Base-by-base conservation (phyloP, 2,797 vertebrate genomes). In the Danionella dracula region DNA sequence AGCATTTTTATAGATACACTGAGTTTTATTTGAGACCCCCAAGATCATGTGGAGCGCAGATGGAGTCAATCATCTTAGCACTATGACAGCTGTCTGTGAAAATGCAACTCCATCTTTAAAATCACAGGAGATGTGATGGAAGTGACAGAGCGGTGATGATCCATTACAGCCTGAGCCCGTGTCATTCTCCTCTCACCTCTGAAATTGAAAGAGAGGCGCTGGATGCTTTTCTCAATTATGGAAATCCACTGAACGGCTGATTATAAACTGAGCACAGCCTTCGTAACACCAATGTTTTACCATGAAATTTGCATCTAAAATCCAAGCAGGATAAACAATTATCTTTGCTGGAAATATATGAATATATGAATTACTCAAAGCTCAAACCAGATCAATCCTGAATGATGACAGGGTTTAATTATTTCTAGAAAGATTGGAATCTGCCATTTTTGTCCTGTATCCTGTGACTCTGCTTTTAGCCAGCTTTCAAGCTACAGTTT, bases 111-210 rank as follows among this genome's bases (percentile, higher is more conserved):
- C 51, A 53, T 35, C 48, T 42, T 37, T 42, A 44, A 35, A 27
- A 54, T 64, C 29, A 23, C 37, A 44, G 10, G 27, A 64, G 49
- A 64, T 37, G 11, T 54, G 49, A 64, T 64, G 61, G 38, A 8
- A 44, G 49, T 34, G 49, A 64, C 61, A 53, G 38, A 42, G 17
- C 38, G 41, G 19, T 12, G 41, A 65, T 54, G 50, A 65, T 54
- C 19, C 38, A 54, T 65, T 37, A 44, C 49, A 21, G 23, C 27
- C 37, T 20, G 8, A 23, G 61, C 17, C 38, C 38, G 42, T n/a
- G 49, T 53, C 37, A 64, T 16, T 15, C 20, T 12, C 1, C 17
- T 13, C 11, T 45, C 38, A 23, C 19, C 13, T 35, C 19, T 45
- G 34, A n/a, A 35, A 64, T 32, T 51, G 19, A 21, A 53, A 44